These are phyloP conservation scores for Radopholus similis DNA, from an alignment of 1,140 invertebrate genomes.

Conservation along the genomic window DNA sequence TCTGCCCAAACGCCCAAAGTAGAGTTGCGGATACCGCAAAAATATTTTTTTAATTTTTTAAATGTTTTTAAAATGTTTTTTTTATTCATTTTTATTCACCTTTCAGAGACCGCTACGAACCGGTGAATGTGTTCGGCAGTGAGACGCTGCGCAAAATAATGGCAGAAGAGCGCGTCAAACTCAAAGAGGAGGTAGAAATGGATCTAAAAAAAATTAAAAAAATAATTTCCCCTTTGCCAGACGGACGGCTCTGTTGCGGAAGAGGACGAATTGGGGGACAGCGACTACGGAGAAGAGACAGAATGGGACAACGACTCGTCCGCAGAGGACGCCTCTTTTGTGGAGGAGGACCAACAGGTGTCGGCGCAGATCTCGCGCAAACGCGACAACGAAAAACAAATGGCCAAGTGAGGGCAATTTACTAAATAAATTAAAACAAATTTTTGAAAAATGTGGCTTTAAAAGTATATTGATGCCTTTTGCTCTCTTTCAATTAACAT, in stretches of 20 bases:
- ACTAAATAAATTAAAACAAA: too few relatives aligned
- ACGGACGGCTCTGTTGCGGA: conserved; percentile 1
- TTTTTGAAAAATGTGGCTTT: too few relatives aligned
- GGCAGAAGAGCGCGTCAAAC: neutral
- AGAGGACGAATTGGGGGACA: neutral
- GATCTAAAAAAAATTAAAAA: neutral
- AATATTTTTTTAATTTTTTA: neutral
- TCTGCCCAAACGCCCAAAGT: neutral
- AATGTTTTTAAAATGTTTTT: neutral
- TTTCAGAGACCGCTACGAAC: neutral
- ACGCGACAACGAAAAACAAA: too few relatives aligned
- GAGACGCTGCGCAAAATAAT: neutral
- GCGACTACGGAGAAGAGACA: neutral
- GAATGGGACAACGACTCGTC: neutral
- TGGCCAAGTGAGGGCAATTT: neutral
- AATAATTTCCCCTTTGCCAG: neutral
- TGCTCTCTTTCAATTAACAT: too few relatives aligned
- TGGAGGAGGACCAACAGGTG: neutral
- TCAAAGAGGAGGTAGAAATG: neutral
- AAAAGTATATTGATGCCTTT: too few relatives aligned
- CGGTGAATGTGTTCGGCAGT: neutral
- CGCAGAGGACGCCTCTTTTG: neutral
- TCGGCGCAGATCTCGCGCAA: neutral
- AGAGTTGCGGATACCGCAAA: neutral
- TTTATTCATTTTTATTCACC: neutral